phyloP scores from a whole-genome alignment of 2,888 invertebrate genomes.

The Synanthedon vespiformis region DNA sequence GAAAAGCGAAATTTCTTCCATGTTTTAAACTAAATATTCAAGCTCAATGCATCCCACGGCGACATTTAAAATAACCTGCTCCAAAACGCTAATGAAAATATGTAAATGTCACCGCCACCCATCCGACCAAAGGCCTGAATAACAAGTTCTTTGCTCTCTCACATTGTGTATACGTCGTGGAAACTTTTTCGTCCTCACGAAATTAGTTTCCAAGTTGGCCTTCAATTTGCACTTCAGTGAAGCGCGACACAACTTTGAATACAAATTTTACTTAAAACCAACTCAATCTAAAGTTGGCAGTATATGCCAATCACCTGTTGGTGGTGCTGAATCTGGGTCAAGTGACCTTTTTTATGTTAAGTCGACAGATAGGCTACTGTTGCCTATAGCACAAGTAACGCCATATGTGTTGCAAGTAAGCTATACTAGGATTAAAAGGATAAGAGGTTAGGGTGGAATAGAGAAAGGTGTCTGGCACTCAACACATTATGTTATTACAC shows the following conservation, averaged over 20 bases:
- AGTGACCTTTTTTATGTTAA: too few relatives aligned
- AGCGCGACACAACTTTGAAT: conserved; percentile 33
- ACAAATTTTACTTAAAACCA: conserved; percentile 40
- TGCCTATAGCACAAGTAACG: too few relatives aligned
- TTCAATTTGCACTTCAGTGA: conserved; percentile 49
- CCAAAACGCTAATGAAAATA: conserved; percentile 13
- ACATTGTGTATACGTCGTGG: conserved; percentile 11
- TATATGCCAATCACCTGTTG: conserved; percentile 21
- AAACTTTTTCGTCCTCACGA: conserved; percentile 23
- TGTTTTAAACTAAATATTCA: too few relatives aligned
- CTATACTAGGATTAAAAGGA: too few relatives aligned
- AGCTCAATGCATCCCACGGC: background rate
- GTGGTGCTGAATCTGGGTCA: too few relatives aligned
- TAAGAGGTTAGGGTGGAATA: too few relatives aligned
- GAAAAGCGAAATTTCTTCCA: too few relatives aligned
- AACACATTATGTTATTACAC: too few relatives aligned
- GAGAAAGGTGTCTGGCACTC: too few relatives aligned
- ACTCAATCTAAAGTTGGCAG: conserved; percentile 37
- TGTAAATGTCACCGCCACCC: conserved; percentile 11
- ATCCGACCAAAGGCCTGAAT: conserved; percentile 8
- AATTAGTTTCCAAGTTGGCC: conserved; percentile 37
- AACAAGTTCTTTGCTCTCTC: conserved; percentile 13
- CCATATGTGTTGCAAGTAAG: too few relatives aligned
- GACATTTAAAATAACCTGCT: background rate
- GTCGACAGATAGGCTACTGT: too few relatives aligned